Conservation (phyloP, 1,140 invertebrate species). For the Prorops nasuta region DNA sequence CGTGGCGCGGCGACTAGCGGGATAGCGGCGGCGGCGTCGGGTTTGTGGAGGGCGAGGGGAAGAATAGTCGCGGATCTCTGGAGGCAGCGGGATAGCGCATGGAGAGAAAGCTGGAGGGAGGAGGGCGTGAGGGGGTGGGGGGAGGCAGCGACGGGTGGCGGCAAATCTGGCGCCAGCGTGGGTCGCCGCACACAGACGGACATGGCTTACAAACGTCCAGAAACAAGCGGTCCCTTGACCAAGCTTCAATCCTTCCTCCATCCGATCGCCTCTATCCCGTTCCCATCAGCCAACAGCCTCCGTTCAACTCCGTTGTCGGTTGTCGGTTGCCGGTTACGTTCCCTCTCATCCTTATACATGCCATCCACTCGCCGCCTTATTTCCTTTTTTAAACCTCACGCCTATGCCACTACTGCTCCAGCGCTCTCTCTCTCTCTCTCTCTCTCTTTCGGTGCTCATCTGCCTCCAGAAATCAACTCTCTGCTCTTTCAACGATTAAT, state of each 20-base stretch:
- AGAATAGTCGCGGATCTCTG: slow-evolving; percentile 10
- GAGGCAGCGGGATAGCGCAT: neutral
- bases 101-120: slow-evolving; percentile 11
- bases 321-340: slow-evolving; percentile 9
- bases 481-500: no score
- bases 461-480: no score
- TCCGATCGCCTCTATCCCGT: neutral
- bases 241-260: slow-evolving; percentile 20
- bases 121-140: slow-evolving; percentile 14
- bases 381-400: slow-evolving; percentile 12
- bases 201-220: neutral
- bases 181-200: slow-evolving; percentile 37
- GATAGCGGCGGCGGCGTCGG: neutral
- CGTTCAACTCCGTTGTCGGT: neutral
- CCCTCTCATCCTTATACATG: slow-evolving; percentile 13
- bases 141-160: slow-evolving; percentile 35
- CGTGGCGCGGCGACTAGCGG: no score
- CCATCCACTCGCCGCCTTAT: slow-evolving; percentile 11
- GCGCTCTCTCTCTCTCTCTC: no score
- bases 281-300: neutral
- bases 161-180: slow-evolving; percentile 54
- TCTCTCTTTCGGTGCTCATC: no score
- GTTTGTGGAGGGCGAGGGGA: neutral
- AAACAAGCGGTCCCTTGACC: slow-evolving; percentile 37
- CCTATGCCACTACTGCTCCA: no score